Base-by-base conservation (phyloP, 2,113 vertebrate species). In the Castor canadensis region DNA sequence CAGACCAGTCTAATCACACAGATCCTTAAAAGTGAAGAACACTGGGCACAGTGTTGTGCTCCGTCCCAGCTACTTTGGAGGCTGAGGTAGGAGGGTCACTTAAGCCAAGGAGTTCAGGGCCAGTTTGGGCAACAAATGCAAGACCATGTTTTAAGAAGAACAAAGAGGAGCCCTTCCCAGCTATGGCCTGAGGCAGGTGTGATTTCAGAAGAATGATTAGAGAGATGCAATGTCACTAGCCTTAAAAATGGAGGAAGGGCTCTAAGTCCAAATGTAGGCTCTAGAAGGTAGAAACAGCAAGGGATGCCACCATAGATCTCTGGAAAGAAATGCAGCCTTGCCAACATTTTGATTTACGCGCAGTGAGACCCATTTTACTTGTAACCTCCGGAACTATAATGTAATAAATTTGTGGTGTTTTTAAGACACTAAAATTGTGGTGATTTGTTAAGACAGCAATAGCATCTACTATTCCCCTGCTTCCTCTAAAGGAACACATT, bases 191-290 rank as follows among this genome's bases (percentile, higher is more conserved):
- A 71, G 60, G 38, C 20, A 38, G 7, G 32, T n/a, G 16, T 30
- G 47, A 49, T 38, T 28, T 58, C 2, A 3, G 22, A 28, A 84
- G 16, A 58, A 82, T 22, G 20, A 67, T 35, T 79, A 87, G 20
- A 67, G 32, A 67, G 32, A 45, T 5, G 9, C 8, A 49, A 9
- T 0, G 0, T 12, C 17, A 6, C 79, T 32, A 28, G 15, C 35
- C 49, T 28, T 83, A 62, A 54, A 83, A 15, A 64, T 35, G 26
- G 52, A 76, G 13, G 17, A 72, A 40, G n/a, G 19, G 69, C 8
- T 6, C 11, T 11, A 19, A 54, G 38, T 10, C 93, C 77, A 92
- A 40, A 81, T 32, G 73, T 19, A 5, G 10, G 30, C 26, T 67
- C 79, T 64, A 20, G 6, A 69, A 87, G 30, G 13, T 80, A 35